phyloP scores from a whole-genome alignment of 37 sponge, comb jelly and placozoan species.

The Agelas oroides region DNA sequence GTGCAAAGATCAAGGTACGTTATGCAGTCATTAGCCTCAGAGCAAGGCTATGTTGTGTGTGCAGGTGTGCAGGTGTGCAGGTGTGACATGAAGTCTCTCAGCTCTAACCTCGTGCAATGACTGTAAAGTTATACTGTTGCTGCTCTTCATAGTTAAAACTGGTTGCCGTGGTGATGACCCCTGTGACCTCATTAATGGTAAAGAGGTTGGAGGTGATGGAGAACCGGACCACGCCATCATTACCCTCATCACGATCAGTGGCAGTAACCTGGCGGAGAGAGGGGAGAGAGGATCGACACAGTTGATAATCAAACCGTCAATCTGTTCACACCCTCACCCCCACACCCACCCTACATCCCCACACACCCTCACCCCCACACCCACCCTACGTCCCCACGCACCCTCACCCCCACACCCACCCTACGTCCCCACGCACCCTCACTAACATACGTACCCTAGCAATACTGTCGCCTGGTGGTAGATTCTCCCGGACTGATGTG shows the following conservation, averaged over 20 bases:
- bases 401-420: too few relatives aligned
- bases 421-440: too few relatives aligned
- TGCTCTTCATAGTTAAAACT: slow-evolving; percentile 25
- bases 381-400: too few relatives aligned
- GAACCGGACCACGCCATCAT: slow-evolving; percentile 6
- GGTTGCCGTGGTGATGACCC: neutral
- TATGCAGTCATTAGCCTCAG: too few relatives aligned
- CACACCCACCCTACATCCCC: neutral
- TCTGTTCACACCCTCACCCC: neutral
- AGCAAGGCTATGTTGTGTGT: too few relatives aligned
- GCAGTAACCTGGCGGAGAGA: slow-evolving; percentile 24
- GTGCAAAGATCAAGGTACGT: too few relatives aligned
- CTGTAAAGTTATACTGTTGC: neutral
- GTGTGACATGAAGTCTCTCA: too few relatives aligned
- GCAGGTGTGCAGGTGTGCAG: too few relatives aligned
- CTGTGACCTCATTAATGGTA: slow-evolving; percentile 18
- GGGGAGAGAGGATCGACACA: neutral
- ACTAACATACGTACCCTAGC: too few relatives aligned
- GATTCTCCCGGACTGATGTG: too few relatives aligned
- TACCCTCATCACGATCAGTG: slow-evolving; percentile 24
- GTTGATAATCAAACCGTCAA: neutral
- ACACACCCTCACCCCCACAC: too few relatives aligned
- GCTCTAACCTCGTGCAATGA: slow-evolving; percentile 23
- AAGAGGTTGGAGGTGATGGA: slow-evolving; percentile 19
- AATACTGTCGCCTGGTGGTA: too few relatives aligned